These are phyloP conservation scores for Kobus ellipsiprymnus DNA, from an alignment of 2,113 vertebrate genomes.

Conservation along the genomic window DNA sequence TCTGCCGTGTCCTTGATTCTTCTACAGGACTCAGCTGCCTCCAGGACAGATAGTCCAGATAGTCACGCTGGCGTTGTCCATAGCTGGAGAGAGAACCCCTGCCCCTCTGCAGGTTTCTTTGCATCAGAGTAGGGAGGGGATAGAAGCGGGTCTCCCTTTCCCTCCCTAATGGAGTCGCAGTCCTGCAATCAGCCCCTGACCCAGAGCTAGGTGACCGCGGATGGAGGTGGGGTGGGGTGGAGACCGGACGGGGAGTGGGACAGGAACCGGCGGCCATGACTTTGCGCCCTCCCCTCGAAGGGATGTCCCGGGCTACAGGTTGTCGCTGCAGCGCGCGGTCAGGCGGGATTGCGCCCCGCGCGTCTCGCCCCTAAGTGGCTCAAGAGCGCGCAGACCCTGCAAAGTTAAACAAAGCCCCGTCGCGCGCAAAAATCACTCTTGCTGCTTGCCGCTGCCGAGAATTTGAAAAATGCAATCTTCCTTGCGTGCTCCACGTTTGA, in stretches of 20 bases:
- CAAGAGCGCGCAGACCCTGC: not conserved
- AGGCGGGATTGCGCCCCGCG: not conserved
- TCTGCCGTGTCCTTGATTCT: conserved; percentile 3
- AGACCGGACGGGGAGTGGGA: too few relatives aligned
- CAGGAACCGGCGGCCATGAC: not conserved
- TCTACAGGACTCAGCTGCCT: not conserved
- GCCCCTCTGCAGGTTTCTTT: not conserved
- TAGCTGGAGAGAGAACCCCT: not conserved
- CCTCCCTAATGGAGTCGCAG: not conserved
- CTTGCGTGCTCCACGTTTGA: not conserved
- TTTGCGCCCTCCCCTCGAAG: not conserved
- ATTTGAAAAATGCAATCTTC: not conserved
- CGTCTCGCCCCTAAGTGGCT: not conserved
- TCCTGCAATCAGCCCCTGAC: not conserved
- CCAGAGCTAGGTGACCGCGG: not conserved
- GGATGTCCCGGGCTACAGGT: not conserved
- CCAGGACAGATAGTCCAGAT: not conserved
- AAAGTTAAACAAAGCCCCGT: conserved; percentile 43
- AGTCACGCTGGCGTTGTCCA: not conserved
- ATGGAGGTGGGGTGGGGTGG: not conserved
- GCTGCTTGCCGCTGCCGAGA: not conserved
- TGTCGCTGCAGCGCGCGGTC: not conserved
- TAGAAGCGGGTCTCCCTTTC: not conserved
- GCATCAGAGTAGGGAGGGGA: not conserved
- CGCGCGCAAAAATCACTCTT: not conserved